Evolutionary conservation across 35 echinoderm and acorn worm genomes (phyloP), one percentile per base, ranked within the genome.

Genomic region (Nesometra sesokonis): DNA sequence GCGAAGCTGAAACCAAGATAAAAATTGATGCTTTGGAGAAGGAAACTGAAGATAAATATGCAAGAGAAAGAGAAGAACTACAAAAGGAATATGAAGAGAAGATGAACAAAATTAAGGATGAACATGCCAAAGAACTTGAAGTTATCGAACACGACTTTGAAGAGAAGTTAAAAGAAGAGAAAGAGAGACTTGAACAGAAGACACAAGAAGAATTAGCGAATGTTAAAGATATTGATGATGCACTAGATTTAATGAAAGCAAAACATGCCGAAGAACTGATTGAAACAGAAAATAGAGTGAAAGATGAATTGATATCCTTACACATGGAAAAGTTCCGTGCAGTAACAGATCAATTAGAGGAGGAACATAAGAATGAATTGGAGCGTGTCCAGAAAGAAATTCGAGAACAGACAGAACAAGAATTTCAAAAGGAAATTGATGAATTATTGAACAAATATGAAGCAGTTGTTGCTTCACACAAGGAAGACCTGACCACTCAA

Each of bases 241-340:
- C 85, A 37, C 35, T 89, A 46, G 85, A 85, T 13, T 32, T 77
- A 17, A 40, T 93, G 13, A 80, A 85, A 52, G 87, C 82, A 32
- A 85, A 36, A 37, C 82, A 93, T 85, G 91, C 85, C 39, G 80
- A 82, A 23, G 91, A 93, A 47, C 85, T 88, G 31, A 78, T 83
- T 7, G 33, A 81, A 67, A 67, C 9, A 9, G 33, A 83, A 23
- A 38, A 83, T 17, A 83, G 86, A 83, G 35, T 94, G 0, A 91
- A 87, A 67, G 95, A 93, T 34, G 92, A 94, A 31, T 80, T 99
- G 27, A 91, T 91, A 15, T 80, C 82, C 31, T 33, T 30, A 30
- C 96, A 99, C 90, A 92, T 94, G 93, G 90, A 90, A 38, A 94
- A 94, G 87, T 94, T 99, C 85, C 88, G 67, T 13, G 37, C 78